Evolutionary conservation across 1,140 invertebrate species (phyloP), one percentile per base, ranked within the genome.

Genomic region (Drosophila parabipectinata): DNA sequence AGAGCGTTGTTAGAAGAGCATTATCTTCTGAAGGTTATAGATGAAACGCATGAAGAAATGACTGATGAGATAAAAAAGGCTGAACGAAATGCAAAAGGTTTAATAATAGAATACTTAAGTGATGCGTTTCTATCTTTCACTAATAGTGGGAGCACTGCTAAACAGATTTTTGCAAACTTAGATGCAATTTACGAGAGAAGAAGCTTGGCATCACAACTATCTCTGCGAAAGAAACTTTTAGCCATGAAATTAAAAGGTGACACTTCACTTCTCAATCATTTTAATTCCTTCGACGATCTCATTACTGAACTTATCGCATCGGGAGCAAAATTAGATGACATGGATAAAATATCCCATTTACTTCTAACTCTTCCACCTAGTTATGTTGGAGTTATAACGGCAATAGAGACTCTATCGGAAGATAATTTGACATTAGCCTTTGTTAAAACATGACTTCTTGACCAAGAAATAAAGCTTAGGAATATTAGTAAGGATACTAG

Each of bases 161-260:
- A n/a, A 0, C 10, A 51, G 34, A 37, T 21, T 37, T 53, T 53
- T 24, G 18, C 9, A n/a, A n/a, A 54, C 37, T 37, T 21, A 41
- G 53, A 30, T 56, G n/a, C 26, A 15, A 21, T 55, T 55, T 44
- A 55, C 21, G 21, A 41, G 34, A 55, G 37, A 45, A 56, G 9
- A n/a, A 45, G 54, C 54, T 44, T 45, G 39, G 39, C 54, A 56
- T 56, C 39, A 14, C 21, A 55, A 28, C n/a, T 41, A 55, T 44
- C 37, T 10, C 26, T 57, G n/a, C 54, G 14, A 44, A 57, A 57
- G 54, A 57, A 57, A 57, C 54, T 57, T 57, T 57, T 44, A 44
- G 54, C 37, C 14, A 28, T 18, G 0, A 45, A 32, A 45, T 45
- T 44, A 45, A 45, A 45, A 30, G 41, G 41, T 32, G 14, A 30